Evolutionary conservation across 2,888 invertebrate genomes (phyloP), one percentile per base, ranked within the genome.

Genomic region (Eupithecia subumbrata): DNA sequence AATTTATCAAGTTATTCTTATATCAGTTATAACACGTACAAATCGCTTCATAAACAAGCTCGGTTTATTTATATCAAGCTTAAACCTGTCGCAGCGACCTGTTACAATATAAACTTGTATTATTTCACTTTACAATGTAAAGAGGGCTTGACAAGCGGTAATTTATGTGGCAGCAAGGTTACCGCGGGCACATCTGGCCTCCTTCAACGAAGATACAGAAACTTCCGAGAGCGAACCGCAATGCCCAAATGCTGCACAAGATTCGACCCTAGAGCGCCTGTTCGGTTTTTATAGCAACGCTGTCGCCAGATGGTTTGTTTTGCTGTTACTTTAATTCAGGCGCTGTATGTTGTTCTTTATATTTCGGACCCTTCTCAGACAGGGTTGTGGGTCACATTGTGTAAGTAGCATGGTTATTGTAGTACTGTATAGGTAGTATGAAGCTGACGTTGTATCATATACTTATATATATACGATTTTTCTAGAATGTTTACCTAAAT

Each of bases 101-200:
- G 72, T 69, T 69, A 64, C 86, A 84, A 83, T 88, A 86, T 85
- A 87, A 88, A 85, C 87, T 88, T 77, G 79, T 78, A 85, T 84
- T 84, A 82, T 88, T 71, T 88, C 84, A 81, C 82, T 84, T 83
- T 85, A 85, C 85, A 84, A 80, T 80, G 84, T 83, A 88, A 88
- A 87, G 86, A 89, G 90, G 91, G 89, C 84, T 83, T 85, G 88
- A 88, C 88, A 86, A 82, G 85, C 84, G 83, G 87, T 91, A 92
- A 92, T 91, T 92, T 91, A 91, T 88, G 86, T 87, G 86, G 78
- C 85, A 82, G 86, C 83, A 82, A 79, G 78, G 78, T 83, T 83
- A 84, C 84, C 84, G 84, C 83, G 83, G 82, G 79, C 87, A 86
- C 91, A 91, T 90, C 91, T 91, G 91, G 86, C 84, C 85, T 86